phyloP scores from a whole-genome alignment of 2,113 vertebrate species.

The Engraulis encrasicolus region DNA sequence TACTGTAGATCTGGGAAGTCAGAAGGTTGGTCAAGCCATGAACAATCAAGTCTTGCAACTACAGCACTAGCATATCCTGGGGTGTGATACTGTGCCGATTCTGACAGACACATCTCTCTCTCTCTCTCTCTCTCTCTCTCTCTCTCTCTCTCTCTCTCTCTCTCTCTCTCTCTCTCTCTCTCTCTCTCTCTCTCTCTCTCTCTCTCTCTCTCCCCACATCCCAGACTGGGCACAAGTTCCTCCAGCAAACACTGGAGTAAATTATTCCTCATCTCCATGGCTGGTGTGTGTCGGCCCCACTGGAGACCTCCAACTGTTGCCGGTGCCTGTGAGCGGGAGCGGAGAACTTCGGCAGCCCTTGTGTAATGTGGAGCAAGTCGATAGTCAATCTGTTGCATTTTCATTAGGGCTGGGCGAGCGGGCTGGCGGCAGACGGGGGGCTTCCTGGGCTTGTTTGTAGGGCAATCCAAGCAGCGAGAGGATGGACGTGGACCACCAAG shows the following conservation, averaged over 20 bases:
- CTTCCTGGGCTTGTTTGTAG: slow-evolving; percentile 69
- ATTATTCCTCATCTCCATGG: slow-evolving; percentile 72
- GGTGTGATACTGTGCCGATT: neutral
- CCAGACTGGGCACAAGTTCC: neutral
- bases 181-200: neutral
- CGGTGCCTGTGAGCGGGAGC: too few species aligned
- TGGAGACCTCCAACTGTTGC: slow-evolving; percentile 69
- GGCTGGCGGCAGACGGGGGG: slow-evolving; percentile 69
- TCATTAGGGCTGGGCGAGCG: slow-evolving; percentile 75
- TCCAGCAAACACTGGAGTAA: slow-evolving; percentile 60
- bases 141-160: too few species aligned
- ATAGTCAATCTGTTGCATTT: slow-evolving; percentile 79
- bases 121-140: neutral
- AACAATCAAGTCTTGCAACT: neutral
- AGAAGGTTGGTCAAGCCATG: neutral
- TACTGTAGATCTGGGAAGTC: too few species aligned
- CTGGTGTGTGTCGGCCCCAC: slow-evolving; percentile 62
- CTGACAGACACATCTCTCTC: neutral
- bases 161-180: too few species aligned
- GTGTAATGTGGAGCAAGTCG: too few species aligned
- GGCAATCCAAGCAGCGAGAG: slow-evolving; percentile 53
- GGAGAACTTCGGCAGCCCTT: slow-evolving; percentile 66
- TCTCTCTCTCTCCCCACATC: neutral
- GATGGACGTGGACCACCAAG: slow-evolving; percentile 60
- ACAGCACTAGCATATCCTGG: neutral